Base-by-base conservation (phyloP, 1,140 invertebrate species). In the Cheumatopsyche charites region DNA sequence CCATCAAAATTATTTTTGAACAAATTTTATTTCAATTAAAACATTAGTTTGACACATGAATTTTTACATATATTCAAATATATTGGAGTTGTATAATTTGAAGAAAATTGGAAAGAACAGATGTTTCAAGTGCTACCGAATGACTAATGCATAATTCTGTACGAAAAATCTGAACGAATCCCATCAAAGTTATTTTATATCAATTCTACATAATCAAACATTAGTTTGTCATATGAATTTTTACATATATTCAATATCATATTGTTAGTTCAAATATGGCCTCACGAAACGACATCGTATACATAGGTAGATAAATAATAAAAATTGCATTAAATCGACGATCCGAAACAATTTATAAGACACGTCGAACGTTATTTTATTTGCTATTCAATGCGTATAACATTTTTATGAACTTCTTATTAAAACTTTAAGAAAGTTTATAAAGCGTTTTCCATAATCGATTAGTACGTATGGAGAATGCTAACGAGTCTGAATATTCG, bases 361-460 rank as follows among this genome's bases (percentile, higher is more conserved):
- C 55, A 58, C 19, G 21, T 13, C 19, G 19, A 7, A 13, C 21
- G 55, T n/a, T 12, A 3, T 23, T 58, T 58, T 58, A 58, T 58
- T 58, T 58, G 55, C 55, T 58, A 58, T 58, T 58, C 55, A 58
- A 23, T 7, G 55, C 55, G 19, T 58, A 26, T 25, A 25, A 6
- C 55, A 19, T 58, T 58, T 58, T 58, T 58, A 58, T 58, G 55
- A 58, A 58, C 17, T 58, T 58, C 55, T 58, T 58, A 58, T 58
- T 58, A 58, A 58, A 58, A 58, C 55, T 58, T 58, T 58, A 58
- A 58, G 55, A 58, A 58, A 58, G 55, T 58, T 58, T 58, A 58
- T 58, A 58, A 58, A 58, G 55, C 55, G 55, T 58, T 58, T 58
- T 58, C 55, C 55, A 58, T 58, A 58, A 58, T 58, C 17, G 55